Evolutionary conservation across 2,113 vertebrate genomes (phyloP).

Genomic region (Dascyllus trimaculatus): DNA sequence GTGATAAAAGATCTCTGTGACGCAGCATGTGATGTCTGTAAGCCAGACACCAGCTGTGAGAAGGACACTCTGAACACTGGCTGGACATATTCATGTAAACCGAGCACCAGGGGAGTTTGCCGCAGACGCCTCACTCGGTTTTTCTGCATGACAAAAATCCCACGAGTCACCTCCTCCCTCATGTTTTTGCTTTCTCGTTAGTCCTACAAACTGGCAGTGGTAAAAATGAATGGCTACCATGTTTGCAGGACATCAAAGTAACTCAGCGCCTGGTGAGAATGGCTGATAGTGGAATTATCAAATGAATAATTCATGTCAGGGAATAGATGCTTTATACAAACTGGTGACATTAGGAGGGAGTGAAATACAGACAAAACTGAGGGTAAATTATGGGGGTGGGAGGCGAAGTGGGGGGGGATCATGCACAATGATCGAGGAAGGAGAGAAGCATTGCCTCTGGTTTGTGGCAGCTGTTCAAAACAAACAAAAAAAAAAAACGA

Average conservation of each 20-base stretch:
- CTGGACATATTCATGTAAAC: constrained; percentile 49
- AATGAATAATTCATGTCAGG: constrained; percentile 73
- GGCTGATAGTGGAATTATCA: constrained; percentile 64
- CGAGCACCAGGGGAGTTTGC: constrained; percentile 30
- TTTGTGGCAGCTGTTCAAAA: constrained; percentile 43
- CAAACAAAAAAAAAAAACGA: constrained; percentile 20
- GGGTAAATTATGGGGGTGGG: constrained; percentile 24
- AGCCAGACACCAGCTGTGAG: constrained; percentile 64
- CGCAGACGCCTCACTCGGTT: constrained; percentile 27
- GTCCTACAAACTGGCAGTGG: not conserved
- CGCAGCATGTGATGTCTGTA: constrained; percentile 51
- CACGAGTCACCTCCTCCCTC: not conserved
- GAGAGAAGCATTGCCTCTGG: constrained; percentile 21
- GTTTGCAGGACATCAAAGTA: constrained; percentile 64
- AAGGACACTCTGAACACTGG: constrained; percentile 47
- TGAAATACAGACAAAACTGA: constrained; percentile 41
- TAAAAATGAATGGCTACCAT: constrained; percentile 16
- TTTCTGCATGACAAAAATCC: constrained; percentile 22
- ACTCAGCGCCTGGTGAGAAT: constrained; percentile 48
- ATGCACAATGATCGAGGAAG: not conserved
- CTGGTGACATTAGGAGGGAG: constrained; percentile 61
- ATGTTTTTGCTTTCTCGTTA: not conserved
- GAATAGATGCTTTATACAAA: constrained; percentile 58
- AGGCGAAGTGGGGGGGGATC: constrained; percentile 5
- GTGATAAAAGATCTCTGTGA: constrained; percentile 52